phyloP scores from a whole-genome alignment of 2,888 invertebrate species.

The Octonoba sinensis region DNA sequence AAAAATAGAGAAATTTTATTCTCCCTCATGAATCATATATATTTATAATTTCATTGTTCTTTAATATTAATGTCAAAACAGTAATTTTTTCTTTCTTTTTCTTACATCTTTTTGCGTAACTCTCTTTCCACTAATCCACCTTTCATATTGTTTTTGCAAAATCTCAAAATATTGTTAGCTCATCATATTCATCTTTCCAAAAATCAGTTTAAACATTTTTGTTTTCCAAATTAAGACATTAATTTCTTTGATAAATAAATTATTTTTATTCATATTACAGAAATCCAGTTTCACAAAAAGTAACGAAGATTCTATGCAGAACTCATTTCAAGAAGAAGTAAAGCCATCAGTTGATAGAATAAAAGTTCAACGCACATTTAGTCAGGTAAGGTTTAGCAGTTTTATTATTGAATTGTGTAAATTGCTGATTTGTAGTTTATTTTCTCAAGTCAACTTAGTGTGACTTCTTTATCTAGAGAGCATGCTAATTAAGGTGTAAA shows the following conservation, averaged over 20 bases:
- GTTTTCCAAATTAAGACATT: not conserved
- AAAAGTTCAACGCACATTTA: slow-evolving; percentile 61
- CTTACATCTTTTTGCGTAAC: too few relatives aligned
- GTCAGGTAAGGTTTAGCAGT: slow-evolving; percentile 52
- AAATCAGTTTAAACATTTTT: not conserved
- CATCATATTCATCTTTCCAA: slow-evolving; percentile 16
- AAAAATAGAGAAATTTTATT: too few relatives aligned
- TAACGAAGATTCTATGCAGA: slow-evolving; percentile 48
- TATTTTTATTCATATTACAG: slow-evolving; percentile 24
- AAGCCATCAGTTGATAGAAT: slow-evolving; percentile 62
- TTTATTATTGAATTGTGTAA: not conserved
- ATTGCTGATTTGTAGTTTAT: too few relatives aligned
- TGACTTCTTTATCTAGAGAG: too few relatives aligned
- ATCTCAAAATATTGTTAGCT: slow-evolving; percentile 57
- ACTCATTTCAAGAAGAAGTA: slow-evolving; percentile 55
- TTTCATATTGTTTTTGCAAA: too few relatives aligned
- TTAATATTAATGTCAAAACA: too few relatives aligned
- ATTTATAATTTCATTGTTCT: too few relatives aligned
- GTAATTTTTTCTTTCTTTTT: too few relatives aligned
- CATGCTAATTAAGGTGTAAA: too few relatives aligned
- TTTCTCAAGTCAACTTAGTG: too few relatives aligned
- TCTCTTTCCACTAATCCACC: too few relatives aligned
- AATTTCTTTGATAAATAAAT: not conserved
- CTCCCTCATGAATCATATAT: too few relatives aligned
- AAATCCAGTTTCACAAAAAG: slow-evolving; percentile 60